Evolutionary conservation across 2,113 vertebrate genomes (phyloP).

Genomic region (Microtus ochrogaster): DNA sequence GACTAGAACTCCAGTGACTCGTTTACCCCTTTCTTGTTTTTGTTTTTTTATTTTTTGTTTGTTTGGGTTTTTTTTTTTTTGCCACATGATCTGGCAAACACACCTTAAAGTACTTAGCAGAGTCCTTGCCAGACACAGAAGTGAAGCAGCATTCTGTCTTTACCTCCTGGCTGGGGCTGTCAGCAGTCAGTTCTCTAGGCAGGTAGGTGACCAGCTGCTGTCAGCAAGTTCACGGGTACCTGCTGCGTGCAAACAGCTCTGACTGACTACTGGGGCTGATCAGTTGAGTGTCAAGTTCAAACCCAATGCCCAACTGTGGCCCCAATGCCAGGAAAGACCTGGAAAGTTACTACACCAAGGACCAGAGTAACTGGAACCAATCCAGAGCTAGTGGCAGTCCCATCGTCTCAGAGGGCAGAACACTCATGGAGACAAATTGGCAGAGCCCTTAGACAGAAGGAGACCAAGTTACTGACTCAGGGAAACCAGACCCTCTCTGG

Average conservation of each 20-base stretch:
- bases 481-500: slow-evolving; percentile 70
- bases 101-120: neutral
- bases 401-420: slow-evolving; percentile 44
- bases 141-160: neutral
- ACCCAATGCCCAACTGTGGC: neutral
- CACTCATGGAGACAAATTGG: slow-evolving; percentile 63
- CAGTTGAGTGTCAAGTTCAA: neutral
- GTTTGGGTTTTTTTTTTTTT: no score
- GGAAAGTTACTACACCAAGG: slow-evolving; percentile 55
- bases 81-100: neutral
- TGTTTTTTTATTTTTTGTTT: no score
- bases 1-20: neutral
- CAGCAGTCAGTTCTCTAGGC: neutral
- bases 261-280: neutral
- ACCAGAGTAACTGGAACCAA: neutral
- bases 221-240: neutral
- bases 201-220: neutral
- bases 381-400: neutral
- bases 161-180: neutral
- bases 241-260: neutral
- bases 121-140: neutral
- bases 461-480: slow-evolving; percentile 60
- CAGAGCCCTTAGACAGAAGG: slow-evolving; percentile 68
- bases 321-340: neutral
- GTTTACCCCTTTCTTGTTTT: no score